Base-by-base conservation (phyloP, 2,888 invertebrate species). In the Limnephilus marmoratus region DNA sequence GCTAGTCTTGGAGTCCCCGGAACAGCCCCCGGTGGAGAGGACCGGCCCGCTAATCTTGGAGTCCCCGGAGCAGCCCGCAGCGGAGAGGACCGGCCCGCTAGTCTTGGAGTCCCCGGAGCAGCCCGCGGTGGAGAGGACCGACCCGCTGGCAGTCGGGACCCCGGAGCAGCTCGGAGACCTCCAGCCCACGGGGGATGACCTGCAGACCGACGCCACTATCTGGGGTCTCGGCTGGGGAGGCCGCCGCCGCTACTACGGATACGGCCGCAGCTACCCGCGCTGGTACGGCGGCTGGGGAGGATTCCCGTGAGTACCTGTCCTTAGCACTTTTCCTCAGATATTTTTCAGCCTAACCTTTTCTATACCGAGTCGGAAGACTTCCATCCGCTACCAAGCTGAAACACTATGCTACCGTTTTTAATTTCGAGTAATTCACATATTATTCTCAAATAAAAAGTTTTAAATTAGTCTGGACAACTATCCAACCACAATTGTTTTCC, bases 181-280 rank as follows among this genome's bases (percentile, higher is more conserved):
- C 92, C 53, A 91, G 88, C 94, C 94, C 93, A 94, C 94, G 41
- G 94, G 93, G 68, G 94, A 94, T 91, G 94, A 94, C 93, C 94
- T 94, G 81, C 90, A 92, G 90, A 92, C 93, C 86, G 94, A 94
- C 85, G 93, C 93, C n/a, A 90, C 94, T 49, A 92, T 93, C 81
- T 94, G 94, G 91, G 94, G 94, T 9, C 68, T 68, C 68, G 68
- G 68, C 90, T 94, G 94, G 34, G 68, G 68, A 9, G 95, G 95
- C 90, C 94, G 94, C 68, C 95, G 95, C 91, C 89, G 53, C 95
- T 95, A 94, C 85, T 91, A 91, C 31, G 13, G 41, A 13, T 90
- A 45, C 83, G 81, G 83, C 13, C 31, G 86, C 24, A 68, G 68
- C 68, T 68, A 68, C n/a, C 68, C 68, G 68, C 5, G 68, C 68